phyloP scores from a whole-genome alignment of 2,888 invertebrate species.

The Tethea ocularis region DNA sequence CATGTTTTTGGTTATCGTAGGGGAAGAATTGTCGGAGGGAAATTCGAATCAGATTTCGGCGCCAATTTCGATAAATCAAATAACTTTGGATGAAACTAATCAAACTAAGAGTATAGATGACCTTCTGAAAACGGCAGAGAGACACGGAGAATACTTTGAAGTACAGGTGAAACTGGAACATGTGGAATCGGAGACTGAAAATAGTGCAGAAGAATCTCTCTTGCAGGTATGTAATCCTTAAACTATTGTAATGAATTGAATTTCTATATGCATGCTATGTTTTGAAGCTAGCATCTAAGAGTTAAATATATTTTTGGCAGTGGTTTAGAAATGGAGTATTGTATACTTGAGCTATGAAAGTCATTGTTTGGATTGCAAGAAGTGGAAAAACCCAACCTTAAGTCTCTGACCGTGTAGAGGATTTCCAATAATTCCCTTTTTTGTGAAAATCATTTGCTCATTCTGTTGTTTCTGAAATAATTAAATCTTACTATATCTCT shows the following conservation, averaged over 20 bases:
- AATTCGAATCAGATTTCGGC: slow-evolving; percentile 34
- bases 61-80: slow-evolving; percentile 36
- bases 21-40: slow-evolving; percentile 30
- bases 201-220: slow-evolving; percentile 2
- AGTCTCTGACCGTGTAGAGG: too few relatives aligned
- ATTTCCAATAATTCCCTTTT: too few relatives aligned
- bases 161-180: slow-evolving; percentile 12
- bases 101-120: slow-evolving; percentile 30
- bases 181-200: not conserved
- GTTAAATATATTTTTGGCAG: too few relatives aligned
- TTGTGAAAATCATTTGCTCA: too few relatives aligned
- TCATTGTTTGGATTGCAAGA: too few relatives aligned
- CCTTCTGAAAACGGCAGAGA: slow-evolving; percentile 44
- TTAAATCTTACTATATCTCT: too few relatives aligned
- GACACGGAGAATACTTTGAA: slow-evolving; percentile 42
- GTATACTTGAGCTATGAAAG: too few relatives aligned
- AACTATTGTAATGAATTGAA: too few relatives aligned
- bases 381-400: too few relatives aligned
- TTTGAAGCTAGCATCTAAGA: too few relatives aligned
- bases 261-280: not conserved
- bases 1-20: slow-evolving; percentile 49
- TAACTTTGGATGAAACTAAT: slow-evolving; percentile 36
- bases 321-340: too few relatives aligned
- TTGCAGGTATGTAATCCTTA: not conserved
- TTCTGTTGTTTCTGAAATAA: too few relatives aligned